Percentiles rank a stretch among this genome's conserved stretches.
Conservation (phyloP, 1,140 invertebrate genomes). For the Stegodyphus mimosarum region DNA sequence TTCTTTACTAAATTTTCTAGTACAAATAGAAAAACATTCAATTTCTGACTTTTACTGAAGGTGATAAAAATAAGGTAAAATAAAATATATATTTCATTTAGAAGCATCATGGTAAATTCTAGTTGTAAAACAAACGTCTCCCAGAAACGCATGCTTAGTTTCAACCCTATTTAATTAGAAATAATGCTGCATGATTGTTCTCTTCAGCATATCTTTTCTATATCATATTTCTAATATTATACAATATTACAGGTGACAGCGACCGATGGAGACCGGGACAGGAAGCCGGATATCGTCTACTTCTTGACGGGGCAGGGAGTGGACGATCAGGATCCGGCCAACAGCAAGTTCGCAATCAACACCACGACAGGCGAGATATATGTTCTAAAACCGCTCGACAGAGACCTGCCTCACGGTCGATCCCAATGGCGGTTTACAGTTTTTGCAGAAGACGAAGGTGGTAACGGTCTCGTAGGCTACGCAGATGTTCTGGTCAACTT, state of each 20-base stretch:
- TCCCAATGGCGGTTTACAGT: conserved; percentile 98
- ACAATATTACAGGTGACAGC: conserved; percentile 84
- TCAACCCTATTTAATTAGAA: too few relatives aligned
- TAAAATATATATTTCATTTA: too few relatives aligned
- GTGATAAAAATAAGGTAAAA: too few relatives aligned
- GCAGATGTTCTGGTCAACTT: conserved; percentile 97
- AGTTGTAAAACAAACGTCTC: too few relatives aligned
- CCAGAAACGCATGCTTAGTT: too few relatives aligned
- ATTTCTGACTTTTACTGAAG: too few relatives aligned
- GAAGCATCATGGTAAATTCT: too few relatives aligned
- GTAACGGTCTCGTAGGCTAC: conserved; percentile 93
- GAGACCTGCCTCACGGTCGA: conserved; percentile 94
- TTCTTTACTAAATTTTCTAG: too few relatives aligned
- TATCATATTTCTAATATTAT: neutral
- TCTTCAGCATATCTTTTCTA: too few relatives aligned
- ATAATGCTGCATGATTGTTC: too few relatives aligned
- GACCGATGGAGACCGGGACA: conserved; percentile 93
- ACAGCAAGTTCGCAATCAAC: conserved; percentile 97
- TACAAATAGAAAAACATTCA: too few relatives aligned
- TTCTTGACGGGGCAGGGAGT: conserved; percentile 96
- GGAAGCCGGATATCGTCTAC: conserved; percentile 95
- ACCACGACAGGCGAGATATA: conserved; percentile 93
- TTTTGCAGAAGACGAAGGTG: conserved; percentile 95
- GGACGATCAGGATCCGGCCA: conserved; percentile 89
- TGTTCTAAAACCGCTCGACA: conserved; percentile 84